These are phyloP conservation scores for Aphelocoma californica DNA, from an alignment of 2,797 vertebrate species.

Conservation along the genomic window DNA sequence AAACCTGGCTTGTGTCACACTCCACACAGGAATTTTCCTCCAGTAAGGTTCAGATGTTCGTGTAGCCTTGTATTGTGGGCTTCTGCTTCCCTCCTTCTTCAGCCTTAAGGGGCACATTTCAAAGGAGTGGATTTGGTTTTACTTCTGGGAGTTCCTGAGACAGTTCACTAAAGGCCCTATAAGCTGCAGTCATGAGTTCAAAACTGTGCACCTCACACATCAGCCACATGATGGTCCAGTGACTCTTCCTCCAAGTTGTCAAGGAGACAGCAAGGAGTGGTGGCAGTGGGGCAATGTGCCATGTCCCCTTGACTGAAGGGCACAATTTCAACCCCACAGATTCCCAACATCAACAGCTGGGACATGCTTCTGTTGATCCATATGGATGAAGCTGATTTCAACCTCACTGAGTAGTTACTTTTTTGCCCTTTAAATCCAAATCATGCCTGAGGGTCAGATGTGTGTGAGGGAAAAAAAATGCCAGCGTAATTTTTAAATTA, in stretches of 20 bases:
- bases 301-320: neutral
- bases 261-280: neutral
- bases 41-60: neutral
- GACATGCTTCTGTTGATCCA: neutral
- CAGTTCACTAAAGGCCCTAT: neutral
- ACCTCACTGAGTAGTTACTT: neutral
- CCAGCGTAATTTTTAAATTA: neutral
- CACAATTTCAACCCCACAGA: neutral
- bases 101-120: neutral
- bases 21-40: neutral
- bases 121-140: neutral
- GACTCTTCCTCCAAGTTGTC: neutral
- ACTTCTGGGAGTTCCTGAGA: neutral
- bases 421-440: neutral
- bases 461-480: neutral
- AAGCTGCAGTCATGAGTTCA: neutral
- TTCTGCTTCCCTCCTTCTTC: neutral
- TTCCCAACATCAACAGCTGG: neutral
- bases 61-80: neutral
- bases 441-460: neutral
- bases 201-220: fast-evolving
- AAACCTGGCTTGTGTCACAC: neutral
- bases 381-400: neutral
- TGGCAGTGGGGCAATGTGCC: neutral
- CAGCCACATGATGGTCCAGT: neutral